Conservation (phyloP, 1,140 invertebrate species). For the Drosophila hydei region DNA sequence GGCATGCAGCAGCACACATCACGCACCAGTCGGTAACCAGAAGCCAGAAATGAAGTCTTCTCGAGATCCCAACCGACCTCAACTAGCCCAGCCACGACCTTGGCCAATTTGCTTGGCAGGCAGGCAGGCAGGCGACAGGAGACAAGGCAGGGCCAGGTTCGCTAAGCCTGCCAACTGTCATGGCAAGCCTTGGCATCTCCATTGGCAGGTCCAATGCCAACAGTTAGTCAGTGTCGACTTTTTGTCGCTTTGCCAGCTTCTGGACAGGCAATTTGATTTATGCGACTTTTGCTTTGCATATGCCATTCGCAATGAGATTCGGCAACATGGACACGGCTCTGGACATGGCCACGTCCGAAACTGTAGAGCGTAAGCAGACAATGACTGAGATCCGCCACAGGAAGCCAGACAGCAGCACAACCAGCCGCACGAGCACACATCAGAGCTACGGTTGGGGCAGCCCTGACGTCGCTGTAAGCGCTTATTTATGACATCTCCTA, state of each 20-base stretch:
- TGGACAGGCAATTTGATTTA: slow-evolving; percentile 53
- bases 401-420: neutral
- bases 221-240: slow-evolving; percentile 72
- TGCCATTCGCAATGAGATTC: slow-evolving; percentile 42
- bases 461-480: slow-evolving; percentile 33
- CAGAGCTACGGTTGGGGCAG: neutral
- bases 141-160: neutral
- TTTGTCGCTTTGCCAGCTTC: slow-evolving; percentile 35
- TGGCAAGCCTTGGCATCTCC: slow-evolving; percentile 29
- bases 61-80: neutral
- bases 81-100: slow-evolving; percentile 9
- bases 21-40: neutral
- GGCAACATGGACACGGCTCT: slow-evolving; percentile 12
- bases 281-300: slow-evolving; percentile 63
- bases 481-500: slow-evolving; percentile 63
- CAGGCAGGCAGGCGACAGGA: neutral
- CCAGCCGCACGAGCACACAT: neutral
- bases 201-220: slow-evolving; percentile 22
- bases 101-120: slow-evolving; percentile 18
- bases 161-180: slow-evolving; percentile 16
- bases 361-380: slow-evolving; percentile 34
- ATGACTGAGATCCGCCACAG: slow-evolving; percentile 3
- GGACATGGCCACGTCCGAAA: slow-evolving; percentile 30
- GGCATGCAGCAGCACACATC: neutral
- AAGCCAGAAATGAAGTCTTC: slow-evolving; percentile 2